These are phyloP conservation scores for Holotrichia oblita DNA, from an alignment of 1,140 invertebrate genomes.

Conservation along the genomic window DNA sequence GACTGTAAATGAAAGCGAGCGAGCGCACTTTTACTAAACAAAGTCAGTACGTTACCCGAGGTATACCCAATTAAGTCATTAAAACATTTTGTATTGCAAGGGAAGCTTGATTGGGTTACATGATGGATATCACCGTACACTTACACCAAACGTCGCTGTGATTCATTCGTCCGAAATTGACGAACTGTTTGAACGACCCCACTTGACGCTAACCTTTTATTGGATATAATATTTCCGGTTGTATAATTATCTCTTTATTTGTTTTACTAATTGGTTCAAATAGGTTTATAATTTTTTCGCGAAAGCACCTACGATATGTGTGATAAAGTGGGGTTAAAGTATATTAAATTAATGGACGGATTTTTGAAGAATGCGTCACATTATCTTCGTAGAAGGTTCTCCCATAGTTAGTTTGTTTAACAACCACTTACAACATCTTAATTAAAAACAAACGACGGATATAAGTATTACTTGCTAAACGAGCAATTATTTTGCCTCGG, in stretches of 20 bases:
- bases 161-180: neutral
- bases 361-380: too few species aligned
- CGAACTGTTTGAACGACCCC: neutral
- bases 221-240: neutral
- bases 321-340: too few species aligned
- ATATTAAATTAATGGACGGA: too few species aligned
- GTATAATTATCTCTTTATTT: too few species aligned
- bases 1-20: neutral
- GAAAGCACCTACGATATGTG: too few species aligned
- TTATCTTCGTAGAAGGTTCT: too few species aligned
- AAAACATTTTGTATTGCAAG: conserved; percentile 10
- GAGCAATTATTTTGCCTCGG: too few species aligned
- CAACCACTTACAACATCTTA: too few species aligned
- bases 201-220: neutral
- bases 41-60: neutral
- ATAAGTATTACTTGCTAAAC: too few species aligned
- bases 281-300: too few species aligned
- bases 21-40: neutral
- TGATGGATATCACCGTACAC: neutral
- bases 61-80: neutral
- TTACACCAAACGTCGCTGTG: neutral
- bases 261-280: too few species aligned
- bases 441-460: too few species aligned
- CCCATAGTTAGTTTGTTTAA: neutral
- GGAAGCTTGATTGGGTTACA: neutral